These are phyloP conservation scores for Drosophila aff. DNA, from an alignment of 1,140 invertebrate species.

Conservation along the genomic window DNA sequence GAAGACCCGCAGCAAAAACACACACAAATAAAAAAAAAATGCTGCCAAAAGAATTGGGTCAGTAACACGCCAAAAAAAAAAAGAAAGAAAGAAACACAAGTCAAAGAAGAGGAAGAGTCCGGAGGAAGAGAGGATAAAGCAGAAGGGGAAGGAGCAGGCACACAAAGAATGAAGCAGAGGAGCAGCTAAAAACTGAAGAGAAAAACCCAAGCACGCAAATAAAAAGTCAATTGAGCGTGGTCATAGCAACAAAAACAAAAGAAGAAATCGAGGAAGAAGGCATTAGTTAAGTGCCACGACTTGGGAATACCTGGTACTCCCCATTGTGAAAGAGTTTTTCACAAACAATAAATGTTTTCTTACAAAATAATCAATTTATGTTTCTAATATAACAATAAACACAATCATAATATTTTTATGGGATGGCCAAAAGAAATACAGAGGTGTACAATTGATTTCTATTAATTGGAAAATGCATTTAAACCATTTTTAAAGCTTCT, in stretches of 20 bases:
- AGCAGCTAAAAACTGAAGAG: slow-evolving; percentile 30
- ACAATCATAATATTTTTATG: too few species aligned
- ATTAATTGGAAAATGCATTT: neutral
- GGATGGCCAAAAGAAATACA: too few species aligned
- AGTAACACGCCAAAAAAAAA: slow-evolving; percentile 75
- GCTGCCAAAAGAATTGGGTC: slow-evolving; percentile 75
- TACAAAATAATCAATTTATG: neutral
- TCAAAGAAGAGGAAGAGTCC: slow-evolving; percentile 21
- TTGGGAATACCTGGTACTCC: neutral
- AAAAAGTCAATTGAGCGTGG: slow-evolving; percentile 74
- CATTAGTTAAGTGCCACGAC: neutral
- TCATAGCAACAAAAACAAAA: slow-evolving; percentile 58
- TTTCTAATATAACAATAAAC: too few species aligned
- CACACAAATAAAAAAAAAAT: slow-evolving; percentile 21
- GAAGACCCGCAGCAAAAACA: slow-evolving; percentile 32
- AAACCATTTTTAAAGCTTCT: neutral
- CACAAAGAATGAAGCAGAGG: slow-evolving; percentile 16
- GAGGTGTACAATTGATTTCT: neutral
- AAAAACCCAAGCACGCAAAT: slow-evolving; percentile 53
- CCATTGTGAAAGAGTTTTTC: neutral
- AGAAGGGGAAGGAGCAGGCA: slow-evolving; percentile 37
- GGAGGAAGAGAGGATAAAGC: slow-evolving; percentile 11
- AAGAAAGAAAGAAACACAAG: slow-evolving; percentile 37
- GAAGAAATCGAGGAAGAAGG: slow-evolving; percentile 27
- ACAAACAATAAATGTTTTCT: neutral